Evolutionary conservation across 2,888 invertebrate genomes (phyloP), one percentile per base, ranked within the genome.

Genomic region (Lagria hirta): DNA sequence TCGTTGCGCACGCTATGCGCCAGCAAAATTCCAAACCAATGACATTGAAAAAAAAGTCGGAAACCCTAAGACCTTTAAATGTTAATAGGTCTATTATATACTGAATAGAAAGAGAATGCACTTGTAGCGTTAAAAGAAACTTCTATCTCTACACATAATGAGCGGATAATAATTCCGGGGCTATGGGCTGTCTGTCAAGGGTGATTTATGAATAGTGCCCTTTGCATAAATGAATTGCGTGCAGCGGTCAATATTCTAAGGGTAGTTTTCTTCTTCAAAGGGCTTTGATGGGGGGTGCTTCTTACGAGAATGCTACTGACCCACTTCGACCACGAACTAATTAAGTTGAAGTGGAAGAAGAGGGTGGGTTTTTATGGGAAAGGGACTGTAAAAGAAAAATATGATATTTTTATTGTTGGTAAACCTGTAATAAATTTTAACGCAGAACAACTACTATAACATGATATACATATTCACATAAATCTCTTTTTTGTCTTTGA

Each of bases 211-310:
- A 41, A 38, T 42, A 27, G 43, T 43, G 43, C 49, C 43, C 37
- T 52, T 50, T 52, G 48, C 49, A 50, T 52, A 50, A 50, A 45
- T 42, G 44, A 48, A 50, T 52, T 52, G 48, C 50, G 44, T 51
- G 47, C 27, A 35, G 23, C 35, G 41, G 33, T 33, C 43, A 40
- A 32, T 40, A 40, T 15, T 35, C 20, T 3, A 15, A 33, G 41
- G 41, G 37, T 37, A 20, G 37, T 29, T 37, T 29, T 30, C 32
- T 29, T 30, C 32, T 32, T 38, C 29, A 27, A 40, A 30, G 40
- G 24, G 30, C 24, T 24, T 21, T 28, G 28, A 28, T 28, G 37
- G 18, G 14, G 8, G 28, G 26, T 28, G 14, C 14, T 41, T 41
- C 41, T 41, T 41, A 15, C 26, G 28, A 28, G 37, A 27, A 26